Base-by-base conservation (phyloP, 2,797 vertebrate species). In the Parotocinclus haroldoi region DNA sequence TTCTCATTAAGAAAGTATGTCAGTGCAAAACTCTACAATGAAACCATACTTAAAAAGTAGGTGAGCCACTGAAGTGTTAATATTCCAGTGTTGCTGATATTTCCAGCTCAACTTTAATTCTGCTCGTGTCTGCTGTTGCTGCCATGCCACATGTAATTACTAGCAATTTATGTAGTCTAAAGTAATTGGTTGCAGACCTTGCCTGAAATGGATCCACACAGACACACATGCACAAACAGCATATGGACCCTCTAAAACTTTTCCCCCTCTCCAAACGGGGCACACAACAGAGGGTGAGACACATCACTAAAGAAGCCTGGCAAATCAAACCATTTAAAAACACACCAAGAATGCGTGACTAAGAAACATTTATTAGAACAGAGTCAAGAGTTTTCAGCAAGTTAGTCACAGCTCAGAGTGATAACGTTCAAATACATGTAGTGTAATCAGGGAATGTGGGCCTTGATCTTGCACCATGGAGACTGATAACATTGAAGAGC, bases 121-220 rank as follows among this genome's bases (percentile, higher is more conserved):
- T 79, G 82, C 83, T 74, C 76, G 72, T 65, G 59, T 82, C 83
- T 80, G 81, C 80, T 61, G 79, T 84, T 83, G 81, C 82, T 74
- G 82, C 64, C 75, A 82, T 63, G 81, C 52, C 84, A 81, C 81
- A 77, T 87, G 81, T 86, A 88, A 88, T 90, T 89, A 88, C 85
- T 79, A 83, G 75, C 75, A 75, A 81, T 87, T 85, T 86, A 86
- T 83, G 76, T 77, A 71, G 72, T 65, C 62, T 50, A 42, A 74
- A 78, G 76, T 89, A 90, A 90, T 86, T 84, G 86, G 82, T 80
- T 82, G 71, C 86, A 90, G 88, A 84, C 80, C 79, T 81, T 71
- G 80, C 79, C 80, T 83, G 82, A 87, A 87, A 85, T 16, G 48
- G 63, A 81, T 78, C 73, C 70, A 74, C 53, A 68, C 79, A 27